Conservation (phyloP, 2,888 invertebrate genomes). For the Drosophila suboccidentalis region DNA sequence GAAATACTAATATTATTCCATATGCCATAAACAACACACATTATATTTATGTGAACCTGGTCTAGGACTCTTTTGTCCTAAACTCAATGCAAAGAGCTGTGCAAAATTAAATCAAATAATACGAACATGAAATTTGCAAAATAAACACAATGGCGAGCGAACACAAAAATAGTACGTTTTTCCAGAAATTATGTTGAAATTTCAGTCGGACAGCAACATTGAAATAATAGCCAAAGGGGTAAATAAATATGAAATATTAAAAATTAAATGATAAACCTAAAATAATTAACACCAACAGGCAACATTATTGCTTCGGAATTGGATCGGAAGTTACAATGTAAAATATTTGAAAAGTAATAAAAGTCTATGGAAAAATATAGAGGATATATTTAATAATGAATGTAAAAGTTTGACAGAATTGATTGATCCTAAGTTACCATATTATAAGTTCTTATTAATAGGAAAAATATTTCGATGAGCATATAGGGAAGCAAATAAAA, state of each 20-base stretch:
- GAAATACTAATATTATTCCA: conserved; percentile 33
- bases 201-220: not conserved
- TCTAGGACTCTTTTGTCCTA: conserved; percentile 19
- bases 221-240: not conserved
- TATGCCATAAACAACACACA: conserved; percentile 22
- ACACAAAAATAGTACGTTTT: conserved; percentile 2
- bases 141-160: not conserved
- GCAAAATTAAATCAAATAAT: conserved; percentile 44
- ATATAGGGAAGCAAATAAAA: too few relatives aligned
- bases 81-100: conserved; percentile 7
- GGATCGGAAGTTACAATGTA: not conserved
- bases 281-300: not conserved
- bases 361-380: not conserved
- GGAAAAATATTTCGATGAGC: not conserved
- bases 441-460: not conserved
- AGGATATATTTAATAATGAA: too few relatives aligned
- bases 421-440: too few relatives aligned
- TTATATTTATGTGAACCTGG: conserved; percentile 1
- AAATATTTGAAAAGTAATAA: not conserved
- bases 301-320: not conserved
- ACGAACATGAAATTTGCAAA: conserved; percentile 30
- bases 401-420: too few relatives aligned
- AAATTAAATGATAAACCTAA: not conserved
- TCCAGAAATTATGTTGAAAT: not conserved
- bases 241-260: not conserved